Percentiles rank a stretch among this genome's conserved stretches.
Evolutionary conservation across 2,888 invertebrate species (phyloP).

Genomic region (Drosophila niveifrons): DNA sequence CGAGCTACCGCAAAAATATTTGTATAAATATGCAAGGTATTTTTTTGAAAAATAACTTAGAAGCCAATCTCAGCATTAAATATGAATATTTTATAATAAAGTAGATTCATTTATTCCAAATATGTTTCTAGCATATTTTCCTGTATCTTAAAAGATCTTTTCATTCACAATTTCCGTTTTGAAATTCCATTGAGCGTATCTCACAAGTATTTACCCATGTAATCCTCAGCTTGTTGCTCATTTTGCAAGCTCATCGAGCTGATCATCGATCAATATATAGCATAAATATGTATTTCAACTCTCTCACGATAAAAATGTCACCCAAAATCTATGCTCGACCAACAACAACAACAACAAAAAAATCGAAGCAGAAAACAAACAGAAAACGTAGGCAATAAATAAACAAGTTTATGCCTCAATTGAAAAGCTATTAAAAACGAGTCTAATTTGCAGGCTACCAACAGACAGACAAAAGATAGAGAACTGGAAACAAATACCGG

Average conservation of each 20-base stretch:
- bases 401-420: slow-evolving; percentile 67
- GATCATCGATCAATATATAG: slow-evolving; percentile 26
- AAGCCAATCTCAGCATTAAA: too few relatives aligned
- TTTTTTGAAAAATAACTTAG: too few relatives aligned
- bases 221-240: slow-evolving; percentile 9
- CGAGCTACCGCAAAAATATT: too few relatives aligned
- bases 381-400: slow-evolving; percentile 56
- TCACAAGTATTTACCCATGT: slow-evolving; percentile 7
- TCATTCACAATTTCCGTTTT: background rate
- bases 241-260: slow-evolving; percentile 10
- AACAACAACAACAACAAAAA: too few relatives aligned
- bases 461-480: slow-evolving; percentile 29
- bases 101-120: background rate
- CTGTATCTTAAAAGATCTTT: background rate
- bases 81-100: too few relatives aligned
- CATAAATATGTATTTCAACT: slow-evolving; percentile 33
- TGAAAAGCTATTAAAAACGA: slow-evolving; percentile 71
- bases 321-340: slow-evolving; percentile 16
- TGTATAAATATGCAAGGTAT: too few relatives aligned
- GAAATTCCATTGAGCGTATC: background rate
- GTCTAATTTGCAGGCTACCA: slow-evolving; percentile 62
- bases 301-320: slow-evolving; percentile 70
- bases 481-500: slow-evolving; percentile 70
- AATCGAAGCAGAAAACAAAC: slow-evolving; percentile 1
- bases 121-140: background rate